Percentiles rank a stretch among this genome's conserved stretches.
phyloP scores from a whole-genome alignment of 2,797 vertebrate genomes.

The Channa striata region DNA sequence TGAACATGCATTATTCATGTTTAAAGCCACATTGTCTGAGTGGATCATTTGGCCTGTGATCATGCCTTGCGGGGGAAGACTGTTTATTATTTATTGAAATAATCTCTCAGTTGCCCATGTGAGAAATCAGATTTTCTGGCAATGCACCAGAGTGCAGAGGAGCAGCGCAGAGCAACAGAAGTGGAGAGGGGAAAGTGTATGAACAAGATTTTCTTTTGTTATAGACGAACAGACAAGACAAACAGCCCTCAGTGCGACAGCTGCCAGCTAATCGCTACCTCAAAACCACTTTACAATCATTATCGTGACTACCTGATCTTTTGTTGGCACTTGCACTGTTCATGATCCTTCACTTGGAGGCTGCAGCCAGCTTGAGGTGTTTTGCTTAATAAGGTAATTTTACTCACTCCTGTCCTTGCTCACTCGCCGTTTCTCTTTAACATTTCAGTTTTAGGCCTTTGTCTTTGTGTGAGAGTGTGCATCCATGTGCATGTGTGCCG shows the following conservation, averaged over 20 bases:
- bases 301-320: constrained; percentile 69
- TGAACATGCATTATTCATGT: constrained; percentile 81
- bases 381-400: constrained; percentile 71
- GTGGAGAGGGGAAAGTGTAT: constrained; percentile 46
- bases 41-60: constrained; percentile 80
- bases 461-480: constrained; percentile 30
- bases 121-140: constrained; percentile 84
- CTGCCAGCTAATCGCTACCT: constrained; percentile 72
- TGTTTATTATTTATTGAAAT: constrained; percentile 85
- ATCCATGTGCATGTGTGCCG: constrained; percentile 50
- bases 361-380: constrained; percentile 48
- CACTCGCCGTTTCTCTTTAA: constrained; percentile 29
- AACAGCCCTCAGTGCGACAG: constrained; percentile 42
- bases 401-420: constrained; percentile 24
- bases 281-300: constrained; percentile 72
- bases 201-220: constrained; percentile 62
- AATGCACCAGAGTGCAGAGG: constrained; percentile 75
- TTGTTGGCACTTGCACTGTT: constrained; percentile 50
- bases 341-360: constrained; percentile 52
- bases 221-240: constrained; percentile 64
- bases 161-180: constrained; percentile 57
- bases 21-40: constrained; percentile 78
- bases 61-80: constrained; percentile 78
- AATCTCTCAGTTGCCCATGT: constrained; percentile 80
- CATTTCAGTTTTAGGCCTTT: constrained; percentile 39